phyloP scores from a whole-genome alignment of 2,797 vertebrate species.

The Cottoperca gobio region DNA sequence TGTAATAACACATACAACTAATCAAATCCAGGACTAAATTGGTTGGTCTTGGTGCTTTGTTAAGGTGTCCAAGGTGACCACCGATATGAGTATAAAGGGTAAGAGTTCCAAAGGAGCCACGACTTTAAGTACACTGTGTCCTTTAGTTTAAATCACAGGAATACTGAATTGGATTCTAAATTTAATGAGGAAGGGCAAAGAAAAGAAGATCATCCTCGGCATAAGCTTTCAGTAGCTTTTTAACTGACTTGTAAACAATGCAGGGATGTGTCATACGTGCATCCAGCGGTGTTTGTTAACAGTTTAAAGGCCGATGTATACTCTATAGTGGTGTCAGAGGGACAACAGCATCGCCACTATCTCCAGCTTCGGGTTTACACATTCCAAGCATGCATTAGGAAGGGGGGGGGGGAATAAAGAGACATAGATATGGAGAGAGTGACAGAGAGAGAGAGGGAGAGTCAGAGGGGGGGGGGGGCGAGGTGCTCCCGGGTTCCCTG shows the following conservation, averaged over 20 bases:
- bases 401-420: constrained; percentile 19
- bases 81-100: neutral
- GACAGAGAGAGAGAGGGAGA: constrained; percentile 33
- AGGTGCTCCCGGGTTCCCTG: constrained; percentile 88
- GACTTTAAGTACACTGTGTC: neutral
- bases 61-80: neutral
- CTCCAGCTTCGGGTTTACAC: constrained; percentile 84
- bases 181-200: neutral
- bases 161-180: neutral
- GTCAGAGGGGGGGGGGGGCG: constrained; percentile 57
- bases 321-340: constrained; percentile 49
- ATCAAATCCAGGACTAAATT: neutral
- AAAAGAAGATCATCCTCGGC: neutral
- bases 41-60: neutral
- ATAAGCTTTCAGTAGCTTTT: neutral
- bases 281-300: constrained; percentile 17
- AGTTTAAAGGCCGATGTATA: constrained; percentile 6
- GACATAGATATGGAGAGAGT: constrained; percentile 39
- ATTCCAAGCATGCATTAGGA: constrained; percentile 89
- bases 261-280: neutral
- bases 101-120: neutral
- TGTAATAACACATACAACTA: neutral
- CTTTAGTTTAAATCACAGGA: neutral
- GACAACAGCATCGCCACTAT: constrained; percentile 66
- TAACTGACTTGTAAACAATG: neutral